Conservation (phyloP, 2,888 invertebrate genomes). For the Pyrochroa serraticornis region DNA sequence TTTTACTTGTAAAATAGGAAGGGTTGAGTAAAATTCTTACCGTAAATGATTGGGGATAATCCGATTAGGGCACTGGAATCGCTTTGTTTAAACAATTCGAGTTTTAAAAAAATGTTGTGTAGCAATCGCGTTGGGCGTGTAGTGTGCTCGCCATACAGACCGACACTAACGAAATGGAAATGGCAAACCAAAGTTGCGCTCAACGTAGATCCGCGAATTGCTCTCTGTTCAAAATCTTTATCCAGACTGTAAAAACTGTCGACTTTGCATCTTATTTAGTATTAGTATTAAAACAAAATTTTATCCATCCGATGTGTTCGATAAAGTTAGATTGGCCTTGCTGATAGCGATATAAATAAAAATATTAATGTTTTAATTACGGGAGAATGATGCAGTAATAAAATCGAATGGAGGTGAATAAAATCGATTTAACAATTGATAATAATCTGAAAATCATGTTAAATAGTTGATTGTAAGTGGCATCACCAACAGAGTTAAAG, state of each 20-base stretch:
- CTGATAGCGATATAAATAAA: conserved; percentile 1
- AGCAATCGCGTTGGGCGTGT: conserved; percentile 29
- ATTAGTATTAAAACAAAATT: conserved; percentile 3
- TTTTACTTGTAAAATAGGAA: not conserved
- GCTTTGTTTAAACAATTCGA: conserved; percentile 10
- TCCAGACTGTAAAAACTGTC: conserved; percentile 4
- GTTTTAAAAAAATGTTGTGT: conserved; percentile 5
- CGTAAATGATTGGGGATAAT: not conserved
- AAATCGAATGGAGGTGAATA: conserved; percentile 5
- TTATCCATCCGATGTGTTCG: not conserved
- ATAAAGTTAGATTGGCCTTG: not conserved
- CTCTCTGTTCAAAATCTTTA: conserved; percentile 25
- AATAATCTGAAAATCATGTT: conserved; percentile 28
- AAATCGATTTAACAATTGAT: conserved; percentile 23
- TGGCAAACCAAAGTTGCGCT: conserved; percentile 35
- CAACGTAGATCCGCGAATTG: conserved; percentile 32
- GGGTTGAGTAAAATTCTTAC: not conserved
- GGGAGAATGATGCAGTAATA: conserved; percentile 15
- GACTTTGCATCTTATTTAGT: conserved; percentile 12
- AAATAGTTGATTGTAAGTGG: conserved; percentile 30
- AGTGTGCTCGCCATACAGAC: conserved; percentile 30
- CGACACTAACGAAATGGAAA: conserved; percentile 36
- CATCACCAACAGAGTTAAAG: conserved; percentile 29
- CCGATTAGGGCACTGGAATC: not conserved
- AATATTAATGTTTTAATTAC: conserved; percentile 15